A percentile compares a stretch with the other conserved stretches of the same genome.
Evolutionary conservation across 2,888 invertebrate genomes (phyloP).

Genomic region (Apamea crenata): DNA sequence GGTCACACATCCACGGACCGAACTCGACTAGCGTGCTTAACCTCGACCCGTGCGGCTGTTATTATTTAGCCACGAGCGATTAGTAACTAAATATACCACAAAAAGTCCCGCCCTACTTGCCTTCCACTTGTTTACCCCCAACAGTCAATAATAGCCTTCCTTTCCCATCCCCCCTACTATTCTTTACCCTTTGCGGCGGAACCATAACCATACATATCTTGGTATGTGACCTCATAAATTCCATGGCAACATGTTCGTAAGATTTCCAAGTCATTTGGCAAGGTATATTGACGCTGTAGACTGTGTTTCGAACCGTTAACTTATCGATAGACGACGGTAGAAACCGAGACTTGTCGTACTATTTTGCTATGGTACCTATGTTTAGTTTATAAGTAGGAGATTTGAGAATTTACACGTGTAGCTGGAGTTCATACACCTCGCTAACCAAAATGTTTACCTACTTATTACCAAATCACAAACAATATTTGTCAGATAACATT

Average conservation of each 20-base stretch:
- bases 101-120: background rate
- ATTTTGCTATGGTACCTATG: slow-evolving; percentile 12
- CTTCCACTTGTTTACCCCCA: too few relatives aligned
- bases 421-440: background rate
- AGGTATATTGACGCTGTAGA: slow-evolving; percentile 47
- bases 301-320: slow-evolving; percentile 56
- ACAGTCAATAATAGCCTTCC: background rate
- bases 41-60: background rate
- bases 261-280: slow-evolving; percentile 61
- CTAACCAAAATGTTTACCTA: background rate
- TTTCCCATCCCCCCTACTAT: background rate
- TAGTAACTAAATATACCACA: background rate
- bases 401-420: background rate
- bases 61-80: background rate
- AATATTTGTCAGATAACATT: too few relatives aligned
- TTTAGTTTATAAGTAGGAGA: background rate
- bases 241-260: slow-evolving; percentile 60
- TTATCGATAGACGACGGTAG: slow-evolving; percentile 37
- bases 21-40: background rate
- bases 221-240: slow-evolving; percentile 51
- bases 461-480: background rate
- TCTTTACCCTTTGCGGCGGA: background rate
- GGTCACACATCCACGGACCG: background rate
- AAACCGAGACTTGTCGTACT: slow-evolving; percentile 1
- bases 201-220: slow-evolving; percentile 42